These are phyloP conservation scores for Balearica regulorum DNA, from an alignment of 2,797 vertebrate species.

Conservation along the genomic window DNA sequence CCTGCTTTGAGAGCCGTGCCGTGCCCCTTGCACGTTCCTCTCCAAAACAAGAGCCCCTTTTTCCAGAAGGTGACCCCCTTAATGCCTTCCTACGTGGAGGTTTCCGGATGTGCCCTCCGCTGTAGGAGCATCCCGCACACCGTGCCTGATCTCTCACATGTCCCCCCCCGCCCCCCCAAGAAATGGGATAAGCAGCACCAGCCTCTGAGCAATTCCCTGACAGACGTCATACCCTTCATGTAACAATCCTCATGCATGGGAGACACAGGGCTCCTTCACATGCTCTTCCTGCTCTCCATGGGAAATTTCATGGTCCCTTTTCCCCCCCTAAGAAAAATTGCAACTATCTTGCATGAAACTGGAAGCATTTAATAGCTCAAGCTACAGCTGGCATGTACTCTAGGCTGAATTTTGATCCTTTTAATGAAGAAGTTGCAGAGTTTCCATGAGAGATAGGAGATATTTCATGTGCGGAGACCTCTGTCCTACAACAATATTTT, in stretches of 20 bases:
- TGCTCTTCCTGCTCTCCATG: neutral
- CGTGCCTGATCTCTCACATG: fast-evolving
- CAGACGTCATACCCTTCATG: neutral
- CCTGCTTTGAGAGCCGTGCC: neutral
- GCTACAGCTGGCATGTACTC: neutral
- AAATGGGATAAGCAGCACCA: neutral
- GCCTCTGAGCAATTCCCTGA: neutral
- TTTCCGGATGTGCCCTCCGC: neutral
- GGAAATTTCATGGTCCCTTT: neutral
- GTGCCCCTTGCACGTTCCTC: fast-evolving
- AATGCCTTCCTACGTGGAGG: neutral
- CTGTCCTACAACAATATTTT: slow-evolving; percentile 56
- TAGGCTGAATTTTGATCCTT: neutral
- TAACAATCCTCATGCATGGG: neutral
- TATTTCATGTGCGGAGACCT: neutral
- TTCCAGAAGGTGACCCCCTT: neutral
- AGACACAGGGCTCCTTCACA: neutral
- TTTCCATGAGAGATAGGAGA: neutral
- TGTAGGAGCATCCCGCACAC: neutral
- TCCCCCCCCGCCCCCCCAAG: no score
- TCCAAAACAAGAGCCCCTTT: neutral
- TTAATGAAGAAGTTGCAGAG: neutral
- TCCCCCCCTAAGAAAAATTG: neutral
- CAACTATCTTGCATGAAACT: neutral
- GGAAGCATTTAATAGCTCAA: neutral